Evolutionary conservation across 2,888 invertebrate genomes (phyloP).

Genomic region (Trissolcus brochymenae): DNA sequence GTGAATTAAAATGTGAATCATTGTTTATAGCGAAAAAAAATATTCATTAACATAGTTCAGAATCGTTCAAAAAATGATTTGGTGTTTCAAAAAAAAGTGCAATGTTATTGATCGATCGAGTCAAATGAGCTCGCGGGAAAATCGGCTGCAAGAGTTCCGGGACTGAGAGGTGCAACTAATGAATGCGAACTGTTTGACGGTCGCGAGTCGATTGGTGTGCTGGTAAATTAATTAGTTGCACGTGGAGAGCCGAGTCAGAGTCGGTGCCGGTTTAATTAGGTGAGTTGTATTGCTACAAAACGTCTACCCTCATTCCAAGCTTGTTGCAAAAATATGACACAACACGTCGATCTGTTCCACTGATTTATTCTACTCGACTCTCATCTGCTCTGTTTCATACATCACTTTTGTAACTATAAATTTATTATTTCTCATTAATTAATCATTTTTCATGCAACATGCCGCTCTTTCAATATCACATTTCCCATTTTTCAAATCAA

Average conservation of each 20-base stretch:
- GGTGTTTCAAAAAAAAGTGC: slow-evolving; percentile 22
- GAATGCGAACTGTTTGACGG: slow-evolving; percentile 34
- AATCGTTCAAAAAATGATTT: neutral
- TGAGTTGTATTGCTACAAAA: slow-evolving; percentile 33
- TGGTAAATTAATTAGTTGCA: slow-evolving; percentile 47
- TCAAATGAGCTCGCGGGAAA: slow-evolving; percentile 26
- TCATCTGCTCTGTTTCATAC: too few relatives aligned
- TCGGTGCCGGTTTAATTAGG: slow-evolving; percentile 44
- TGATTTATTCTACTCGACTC: neutral
- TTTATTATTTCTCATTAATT: too few relatives aligned
- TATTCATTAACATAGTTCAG: neutral
- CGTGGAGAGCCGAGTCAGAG: slow-evolving; percentile 39
- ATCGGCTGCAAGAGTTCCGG: slow-evolving; percentile 24
- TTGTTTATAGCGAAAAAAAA: neutral
- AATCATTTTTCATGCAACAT: too few relatives aligned
- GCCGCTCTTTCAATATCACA: too few relatives aligned
- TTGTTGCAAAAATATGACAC: slow-evolving; percentile 3
- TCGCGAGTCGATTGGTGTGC: slow-evolving; percentile 35
- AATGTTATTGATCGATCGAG: slow-evolving; percentile 31
- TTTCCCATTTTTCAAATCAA: too few relatives aligned
- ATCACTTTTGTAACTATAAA: too few relatives aligned
- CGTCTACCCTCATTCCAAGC: neutral
- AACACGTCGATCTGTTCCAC: neutral
- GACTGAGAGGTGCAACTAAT: slow-evolving; percentile 21
- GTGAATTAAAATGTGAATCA: neutral